Evolutionary conservation across 2,113 vertebrate species (phyloP), one percentile per base, ranked within the genome.

Genomic region (Phasianus colchicus): DNA sequence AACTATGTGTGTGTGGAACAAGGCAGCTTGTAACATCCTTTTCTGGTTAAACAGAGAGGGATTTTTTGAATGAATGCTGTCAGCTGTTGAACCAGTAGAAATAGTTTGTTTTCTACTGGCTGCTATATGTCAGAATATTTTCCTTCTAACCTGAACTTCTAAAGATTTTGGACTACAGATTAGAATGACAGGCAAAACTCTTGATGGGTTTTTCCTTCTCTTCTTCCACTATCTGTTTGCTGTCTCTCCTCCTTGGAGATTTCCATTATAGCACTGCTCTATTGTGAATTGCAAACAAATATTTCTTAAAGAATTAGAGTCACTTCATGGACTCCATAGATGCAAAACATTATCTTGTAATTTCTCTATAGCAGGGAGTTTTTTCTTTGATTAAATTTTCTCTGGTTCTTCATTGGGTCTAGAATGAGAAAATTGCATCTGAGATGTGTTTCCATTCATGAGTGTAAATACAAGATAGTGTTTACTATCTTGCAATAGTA

Each of bases 401-500:
- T 63, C 27, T 67, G 13, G 2, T 64, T 74, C 30, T 86, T 61
- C 61, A 13, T 78, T 60, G 52, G 21, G 48, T 80, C 48, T 24
- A 42, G 24, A 86, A 80, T 36, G 47, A 73, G 11, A n/a, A 58
- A n/a, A 50, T 50, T 74, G 27, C 12, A 91, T 71, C 61, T 19
- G 19, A 85, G 48, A 75, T 61, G 22, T 3, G 2, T 89, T 82
- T 87, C 36, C 14, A 5, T 18, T 50, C 42, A 2, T 91, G 38
- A 63, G 16, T 57, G 16, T 14, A 50, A 50, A 25, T 24, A 50
- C 24, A 50, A 50, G 24, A 25, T 25, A 65, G 25, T 0, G 0
- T 4, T 24, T 91, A 50, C 38, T 70, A 22, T 50, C 21, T 77
- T 73, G 21, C 55, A 64, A 8, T 38, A 64, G 7, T 55, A 90